Evolutionary conservation across 2,797 vertebrate species (phyloP), one percentile per base, ranked within the genome.

Genomic region (Orestias chungarensis): DNA sequence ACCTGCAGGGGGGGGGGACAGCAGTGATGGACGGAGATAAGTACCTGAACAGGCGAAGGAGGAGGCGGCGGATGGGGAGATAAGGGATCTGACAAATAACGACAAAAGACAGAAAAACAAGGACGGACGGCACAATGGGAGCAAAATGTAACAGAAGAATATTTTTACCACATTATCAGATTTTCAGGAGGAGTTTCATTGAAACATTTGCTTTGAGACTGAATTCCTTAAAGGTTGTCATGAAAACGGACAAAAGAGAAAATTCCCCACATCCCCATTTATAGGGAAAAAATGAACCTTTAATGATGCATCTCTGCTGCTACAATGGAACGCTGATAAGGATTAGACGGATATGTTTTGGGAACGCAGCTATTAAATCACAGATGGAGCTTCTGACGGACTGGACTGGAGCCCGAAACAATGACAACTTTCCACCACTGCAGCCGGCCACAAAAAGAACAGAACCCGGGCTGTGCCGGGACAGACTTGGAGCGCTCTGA

Each of bases 21-120:
- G 76, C 86, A 68, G 79, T 78, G 85, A 87, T 80, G 64, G 78
- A 73, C 27, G 9, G 62, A 66, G 88, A 92, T 91, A 90, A 87
- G 80, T 70, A 81, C 27, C 61, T 70, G 86, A 87, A 73, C 79
- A 61, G 79, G 78, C 82, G 85, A 74, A 66, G 74, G 35, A 42
- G 55, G 17, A 57, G 80, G 69, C 79, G 79, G 76, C 35, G 1
- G 74, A 77, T 79, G 70, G 77, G 74, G 72, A 83, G 91, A 89
- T 88, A 49, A 87, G 85, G 79, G 49, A 1, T 0, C 11, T 2
- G 89, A 91, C 88, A 89, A 86, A 87, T 70, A 83, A 73, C 61
- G 80, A 86, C 82, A 86, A 87, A 80, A 82, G 59, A 35, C 79
- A 75, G 78, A 74, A 86, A 83, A 83, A 85, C 76, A 69, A 69